A percentile compares a stretch with the other conserved stretches of the same genome.
phyloP scores from a whole-genome alignment of 2,888 invertebrate genomes.

The Sialis fuliginosa region DNA sequence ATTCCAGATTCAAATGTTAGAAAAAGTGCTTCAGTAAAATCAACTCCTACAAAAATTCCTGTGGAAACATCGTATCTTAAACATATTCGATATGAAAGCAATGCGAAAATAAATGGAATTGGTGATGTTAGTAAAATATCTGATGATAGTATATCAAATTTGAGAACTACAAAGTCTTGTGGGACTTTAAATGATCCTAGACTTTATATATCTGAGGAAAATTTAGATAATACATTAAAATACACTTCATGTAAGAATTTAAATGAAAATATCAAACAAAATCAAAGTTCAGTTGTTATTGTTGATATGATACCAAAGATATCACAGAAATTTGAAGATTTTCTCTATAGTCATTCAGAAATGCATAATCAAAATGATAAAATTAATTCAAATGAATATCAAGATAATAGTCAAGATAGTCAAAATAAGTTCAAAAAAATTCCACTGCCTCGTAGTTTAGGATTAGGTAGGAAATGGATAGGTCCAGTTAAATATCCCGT shows the following conservation, averaged over 20 bases:
- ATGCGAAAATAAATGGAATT: slow-evolving; percentile 15
- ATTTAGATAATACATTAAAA: neutral
- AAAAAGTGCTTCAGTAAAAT: too few relatives aligned
- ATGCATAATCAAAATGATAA: neutral
- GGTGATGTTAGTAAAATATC: neutral
- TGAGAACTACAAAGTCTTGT: slow-evolving; percentile 2
- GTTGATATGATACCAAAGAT: slow-evolving; percentile 22
- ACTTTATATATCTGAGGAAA: slow-evolving; percentile 1
- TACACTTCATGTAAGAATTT: too few relatives aligned
- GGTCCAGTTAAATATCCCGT: slow-evolving; percentile 47
- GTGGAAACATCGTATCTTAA: slow-evolving; percentile 25
- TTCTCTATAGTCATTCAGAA: neutral
- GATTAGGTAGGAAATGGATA: slow-evolving; percentile 38
- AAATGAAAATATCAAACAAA: neutral
- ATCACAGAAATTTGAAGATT: slow-evolving; percentile 2
- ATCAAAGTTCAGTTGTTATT: slow-evolving; percentile 15
- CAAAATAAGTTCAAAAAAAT: slow-evolving; percentile 15
- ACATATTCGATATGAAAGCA: slow-evolving; percentile 25
- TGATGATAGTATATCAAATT: neutral
- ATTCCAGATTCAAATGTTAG: neutral
- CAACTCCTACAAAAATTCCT: too few relatives aligned
- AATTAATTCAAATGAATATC: neutral
- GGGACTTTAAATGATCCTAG: slow-evolving; percentile 3
- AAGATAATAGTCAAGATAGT: neutral
- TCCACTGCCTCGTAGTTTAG: slow-evolving; percentile 38